A percentile compares a stretch with the other conserved stretches of the same genome.
Conservation (phyloP, 2,113 vertebrate genomes). For the Uropsilus gracilis region DNA sequence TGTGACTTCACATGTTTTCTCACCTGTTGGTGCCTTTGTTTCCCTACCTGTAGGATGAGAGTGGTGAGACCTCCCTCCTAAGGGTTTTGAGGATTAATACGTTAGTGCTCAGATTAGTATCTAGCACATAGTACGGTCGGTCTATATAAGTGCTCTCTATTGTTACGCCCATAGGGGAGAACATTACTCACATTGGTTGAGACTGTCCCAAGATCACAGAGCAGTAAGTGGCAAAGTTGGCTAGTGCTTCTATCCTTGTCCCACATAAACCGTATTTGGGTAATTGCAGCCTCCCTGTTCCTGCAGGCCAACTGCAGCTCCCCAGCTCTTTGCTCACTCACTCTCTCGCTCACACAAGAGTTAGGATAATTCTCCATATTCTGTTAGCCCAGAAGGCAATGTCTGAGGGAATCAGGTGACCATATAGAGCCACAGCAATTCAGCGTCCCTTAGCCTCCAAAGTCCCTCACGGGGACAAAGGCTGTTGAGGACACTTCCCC, state of each 20-base stretch:
- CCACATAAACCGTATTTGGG: background rate
- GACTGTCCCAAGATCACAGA: background rate
- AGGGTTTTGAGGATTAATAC: background rate
- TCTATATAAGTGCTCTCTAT: background rate
- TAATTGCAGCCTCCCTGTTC: fast-evolving
- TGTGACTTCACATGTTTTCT: background rate
- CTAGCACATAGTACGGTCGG: too few relatives aligned
- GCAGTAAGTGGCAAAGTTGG: background rate
- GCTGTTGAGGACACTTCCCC: background rate
- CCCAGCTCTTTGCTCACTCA: background rate
- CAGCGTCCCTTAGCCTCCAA: background rate
- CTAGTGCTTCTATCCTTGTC: background rate
- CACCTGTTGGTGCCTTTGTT: background rate
- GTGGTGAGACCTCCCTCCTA: background rate
- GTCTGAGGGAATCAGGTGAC: background rate
- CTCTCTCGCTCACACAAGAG: background rate
- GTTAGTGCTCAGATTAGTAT: background rate
- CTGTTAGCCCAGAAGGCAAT: background rate
- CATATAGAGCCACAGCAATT: background rate
- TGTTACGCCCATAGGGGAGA: background rate
- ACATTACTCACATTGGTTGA: background rate
- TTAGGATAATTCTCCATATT: background rate
- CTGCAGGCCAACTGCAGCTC: too few relatives aligned
- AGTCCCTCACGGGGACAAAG: background rate
- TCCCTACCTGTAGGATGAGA: background rate